Percentiles rank a stretch among this genome's conserved stretches.
These are phyloP conservation scores for Pocillopora damicornis DNA, from an alignment of 64 coral and sea anemone species.

Conservation along the genomic window DNA sequence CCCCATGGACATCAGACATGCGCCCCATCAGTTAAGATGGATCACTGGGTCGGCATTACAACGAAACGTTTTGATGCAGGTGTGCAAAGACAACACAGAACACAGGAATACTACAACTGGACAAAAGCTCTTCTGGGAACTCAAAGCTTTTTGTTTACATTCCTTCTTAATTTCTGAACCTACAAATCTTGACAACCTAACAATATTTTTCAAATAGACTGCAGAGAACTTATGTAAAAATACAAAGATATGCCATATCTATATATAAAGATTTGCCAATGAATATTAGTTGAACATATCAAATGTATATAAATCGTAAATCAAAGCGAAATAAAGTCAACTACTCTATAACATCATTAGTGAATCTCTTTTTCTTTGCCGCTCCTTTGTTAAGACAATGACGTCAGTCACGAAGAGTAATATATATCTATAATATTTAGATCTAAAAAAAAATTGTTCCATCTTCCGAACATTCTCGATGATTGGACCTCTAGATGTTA, in stretches of 20 bases:
- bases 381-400: not conserved
- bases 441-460: not conserved
- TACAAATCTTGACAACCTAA: not conserved
- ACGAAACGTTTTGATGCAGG: not conserved
- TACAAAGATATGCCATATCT: not conserved
- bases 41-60: not conserved
- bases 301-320: conserved; percentile 28
- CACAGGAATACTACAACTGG: not conserved
- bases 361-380: not conserved
- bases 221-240: not conserved
- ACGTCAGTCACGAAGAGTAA: not conserved
- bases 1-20: not conserved
- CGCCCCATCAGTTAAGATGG: not conserved
- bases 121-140: conserved; percentile 18
- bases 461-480: not conserved
- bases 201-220: not conserved
- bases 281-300: not conserved
- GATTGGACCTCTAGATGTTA: not conserved
- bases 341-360: not conserved
- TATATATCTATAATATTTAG: not conserved
- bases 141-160: not conserved
- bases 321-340: conserved; percentile 18
- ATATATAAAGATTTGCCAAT: too few species aligned
- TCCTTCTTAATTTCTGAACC: not conserved
- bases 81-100: not conserved